A percentile compares a stretch with the other conserved stretches of the same genome.
Evolutionary conservation across 2,797 vertebrate species (phyloP).

Genomic region (Manis javanica): DNA sequence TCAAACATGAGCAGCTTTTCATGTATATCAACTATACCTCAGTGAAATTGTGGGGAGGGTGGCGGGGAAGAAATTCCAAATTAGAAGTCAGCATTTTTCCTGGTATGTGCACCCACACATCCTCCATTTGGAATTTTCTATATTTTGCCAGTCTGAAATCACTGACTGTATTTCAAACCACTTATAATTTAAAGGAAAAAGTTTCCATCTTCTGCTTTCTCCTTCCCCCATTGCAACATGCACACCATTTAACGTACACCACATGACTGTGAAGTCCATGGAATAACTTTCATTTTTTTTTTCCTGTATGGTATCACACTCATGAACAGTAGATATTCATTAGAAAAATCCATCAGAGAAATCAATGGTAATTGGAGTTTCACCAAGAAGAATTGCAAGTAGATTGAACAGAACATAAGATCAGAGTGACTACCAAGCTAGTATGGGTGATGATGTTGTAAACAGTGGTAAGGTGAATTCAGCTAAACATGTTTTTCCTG

Average conservation of each 20-base stretch:
- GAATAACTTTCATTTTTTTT: not conserved
- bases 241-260: not conserved
- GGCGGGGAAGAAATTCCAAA: not conserved
- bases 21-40: not conserved
- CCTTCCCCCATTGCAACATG: not conserved
- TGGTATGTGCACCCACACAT: not conserved
- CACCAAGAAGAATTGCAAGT: constrained; percentile 68
- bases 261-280: not conserved
- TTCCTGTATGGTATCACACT: not conserved
- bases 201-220: not conserved
- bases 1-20: not conserved
- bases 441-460: constrained; percentile 67
- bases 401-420: constrained; percentile 59
- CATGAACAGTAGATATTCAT: constrained; percentile 74
- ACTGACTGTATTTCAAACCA: not conserved
- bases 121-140: not conserved
- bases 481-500: constrained; percentile 41
- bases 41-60: not conserved
- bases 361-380: constrained; percentile 80
- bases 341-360: constrained; percentile 81
- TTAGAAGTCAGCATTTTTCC: not conserved
- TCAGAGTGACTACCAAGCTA: constrained; percentile 66
- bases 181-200: not conserved
- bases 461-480: constrained; percentile 54
- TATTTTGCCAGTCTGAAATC: not conserved